A percentile compares a stretch with the other conserved stretches of the same genome.
Conservation (phyloP, 2,888 invertebrate genomes). For the Agrotis puta region DNA sequence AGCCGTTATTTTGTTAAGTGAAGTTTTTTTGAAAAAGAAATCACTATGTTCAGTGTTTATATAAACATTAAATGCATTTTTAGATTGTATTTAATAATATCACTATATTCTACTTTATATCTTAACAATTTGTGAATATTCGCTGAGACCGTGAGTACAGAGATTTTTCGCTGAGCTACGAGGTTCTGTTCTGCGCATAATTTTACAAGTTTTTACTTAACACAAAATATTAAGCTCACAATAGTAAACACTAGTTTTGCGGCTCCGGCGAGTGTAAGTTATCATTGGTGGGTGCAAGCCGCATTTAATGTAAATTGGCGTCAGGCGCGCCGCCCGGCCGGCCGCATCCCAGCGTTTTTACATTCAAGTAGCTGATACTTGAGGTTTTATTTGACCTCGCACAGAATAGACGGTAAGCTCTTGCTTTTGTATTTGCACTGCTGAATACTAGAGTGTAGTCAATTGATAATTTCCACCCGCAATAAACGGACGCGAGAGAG, state of each 20-base stretch:
- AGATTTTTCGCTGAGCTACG: slow-evolving; percentile 55
- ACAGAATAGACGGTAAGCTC: slow-evolving; percentile 81
- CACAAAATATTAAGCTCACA: slow-evolving; percentile 68
- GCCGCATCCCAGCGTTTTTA: slow-evolving; percentile 85
- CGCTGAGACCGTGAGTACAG: slow-evolving; percentile 17
- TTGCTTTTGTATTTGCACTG: slow-evolving; percentile 83
- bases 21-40: background rate
- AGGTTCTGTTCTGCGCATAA: slow-evolving; percentile 56
- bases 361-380: slow-evolving; percentile 87
- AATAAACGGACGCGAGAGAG: slow-evolving; percentile 74
- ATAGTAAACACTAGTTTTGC: slow-evolving; percentile 73
- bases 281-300: slow-evolving; percentile 84
- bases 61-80: background rate
- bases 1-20: background rate
- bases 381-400: slow-evolving; percentile 84
- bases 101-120: slow-evolving; percentile 17
- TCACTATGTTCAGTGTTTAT: background rate
- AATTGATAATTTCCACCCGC: slow-evolving; percentile 80
- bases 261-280: slow-evolving; percentile 81
- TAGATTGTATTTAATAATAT: background rate
- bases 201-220: slow-evolving; percentile 65
- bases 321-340: slow-evolving; percentile 76
- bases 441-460: slow-evolving; percentile 81
- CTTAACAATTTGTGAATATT: slow-evolving; percentile 26
- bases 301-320: slow-evolving; percentile 90